These are phyloP conservation scores for Zoanthus gigantus DNA, from an alignment of 92 coral and sea anemone species.

Conservation along the genomic window DNA sequence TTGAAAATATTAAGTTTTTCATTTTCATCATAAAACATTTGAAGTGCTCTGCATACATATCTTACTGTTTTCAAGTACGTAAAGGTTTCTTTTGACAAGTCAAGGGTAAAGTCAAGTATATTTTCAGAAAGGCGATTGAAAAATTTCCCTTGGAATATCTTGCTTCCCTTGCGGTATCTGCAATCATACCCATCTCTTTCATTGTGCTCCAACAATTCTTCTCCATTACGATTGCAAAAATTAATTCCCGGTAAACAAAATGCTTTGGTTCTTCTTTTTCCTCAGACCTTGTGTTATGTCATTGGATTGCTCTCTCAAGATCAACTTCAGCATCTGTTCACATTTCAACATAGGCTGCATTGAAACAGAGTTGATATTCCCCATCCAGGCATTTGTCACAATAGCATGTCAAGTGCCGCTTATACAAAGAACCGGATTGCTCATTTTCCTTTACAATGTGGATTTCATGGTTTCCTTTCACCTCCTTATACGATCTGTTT, in stretches of 20 bases:
- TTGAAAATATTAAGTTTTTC: too few species aligned
- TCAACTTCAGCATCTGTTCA: neutral
- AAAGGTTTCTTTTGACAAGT: too few species aligned
- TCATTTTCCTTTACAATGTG: neutral
- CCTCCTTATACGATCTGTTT: slow-evolving; percentile 4
- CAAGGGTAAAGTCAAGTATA: too few species aligned
- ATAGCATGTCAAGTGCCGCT: neutral
- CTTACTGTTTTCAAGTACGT: too few species aligned
- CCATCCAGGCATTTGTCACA: neutral
- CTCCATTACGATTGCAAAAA: slow-evolving; percentile 37
- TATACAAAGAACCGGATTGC: neutral
- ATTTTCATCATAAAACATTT: too few species aligned
- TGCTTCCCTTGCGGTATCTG: too few species aligned
- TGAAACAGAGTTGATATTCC: neutral
- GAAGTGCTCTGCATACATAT: too few species aligned
- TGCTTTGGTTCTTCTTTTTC: slow-evolving; percentile 11
- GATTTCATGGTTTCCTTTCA: neutral
- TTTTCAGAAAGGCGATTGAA: too few species aligned
- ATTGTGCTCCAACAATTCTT: neutral
- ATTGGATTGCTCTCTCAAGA: neutral
- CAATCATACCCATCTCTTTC: neutral
- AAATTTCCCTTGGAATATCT: too few species aligned
- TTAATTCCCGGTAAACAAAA: neutral
- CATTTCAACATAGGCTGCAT: neutral
- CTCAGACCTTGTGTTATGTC: too few species aligned